Evolutionary conservation across 2,797 vertebrate genomes (phyloP), one percentile per base, ranked within the genome.

Genomic region (Neopelma chrysocephalum): DNA sequence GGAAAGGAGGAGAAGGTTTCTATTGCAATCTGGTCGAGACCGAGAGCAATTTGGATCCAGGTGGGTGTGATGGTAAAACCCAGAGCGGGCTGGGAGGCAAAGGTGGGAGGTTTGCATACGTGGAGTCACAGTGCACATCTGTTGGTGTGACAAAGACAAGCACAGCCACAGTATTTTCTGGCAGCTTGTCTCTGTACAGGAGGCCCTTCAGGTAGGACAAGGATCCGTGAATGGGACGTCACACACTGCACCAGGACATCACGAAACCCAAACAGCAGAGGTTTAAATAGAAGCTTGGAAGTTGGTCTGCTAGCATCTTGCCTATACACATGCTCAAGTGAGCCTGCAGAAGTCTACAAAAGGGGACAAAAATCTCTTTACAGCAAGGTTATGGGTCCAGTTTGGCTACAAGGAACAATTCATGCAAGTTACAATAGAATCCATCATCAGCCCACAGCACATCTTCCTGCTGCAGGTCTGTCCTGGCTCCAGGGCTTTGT

Each of bases 121-220:
- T 6, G 71, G 56, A 90, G 85, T 96, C 96, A 97, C 96, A 97
- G 96, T 96, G 96, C 81, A 65, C 83, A 77, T 73, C 73, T 87
- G 70, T 85, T 42, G 88, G 85, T 45, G 32, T 66, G 86, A 62
- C 2, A 36, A 6, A 62, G 93, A 81, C 95, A 82, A 90, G 77
- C 82, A 91, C 23, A 87, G 75, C 80, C 95, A 53, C 66, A 4
- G 45, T 8, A 19, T 32, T n/a, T 57, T 21, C 85, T 53, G 87
- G 82, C 93, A 91, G 91, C 77, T 88, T 27, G 90, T 94, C 89
- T 77, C 85, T 89, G 84, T 57, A 75, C 15, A 87, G 80, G 88
- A 94, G 70, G 73, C 62, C 73, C 53, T 65, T 43, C 51, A 23
- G 84, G 70, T 11, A 68, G 80, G 87, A 89, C 93, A 77, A 34